Conservation (phyloP, 53 echinoderm and acorn worm species). For the Echinometra lucunter region DNA sequence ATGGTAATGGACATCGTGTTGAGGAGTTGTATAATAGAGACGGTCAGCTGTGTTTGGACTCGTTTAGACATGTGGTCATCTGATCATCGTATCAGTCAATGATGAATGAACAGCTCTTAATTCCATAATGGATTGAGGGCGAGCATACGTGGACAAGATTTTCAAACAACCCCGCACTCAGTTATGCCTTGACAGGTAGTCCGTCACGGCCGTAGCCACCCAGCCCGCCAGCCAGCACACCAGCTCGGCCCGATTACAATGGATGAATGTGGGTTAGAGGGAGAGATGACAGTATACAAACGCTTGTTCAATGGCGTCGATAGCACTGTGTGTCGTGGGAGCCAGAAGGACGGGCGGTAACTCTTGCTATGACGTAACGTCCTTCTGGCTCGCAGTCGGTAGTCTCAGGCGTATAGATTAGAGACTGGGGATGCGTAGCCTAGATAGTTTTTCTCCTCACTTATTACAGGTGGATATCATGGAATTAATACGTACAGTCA, state of each 20-base stretch:
- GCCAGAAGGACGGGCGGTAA: not conserved
- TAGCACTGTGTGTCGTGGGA: not conserved
- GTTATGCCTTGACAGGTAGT: not conserved
- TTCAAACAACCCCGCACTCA: conserved; percentile 43
- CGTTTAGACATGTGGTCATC: not conserved
- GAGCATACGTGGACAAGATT: conserved; percentile 10
- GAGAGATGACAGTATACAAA: not conserved
- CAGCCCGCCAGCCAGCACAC: not conserved
- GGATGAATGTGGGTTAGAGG: not conserved
- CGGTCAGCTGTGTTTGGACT: conserved; percentile 12
- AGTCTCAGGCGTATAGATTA: too few species aligned
- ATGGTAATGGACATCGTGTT: too few species aligned
- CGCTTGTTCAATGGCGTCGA: not conserved
- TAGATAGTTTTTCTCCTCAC: too few species aligned
- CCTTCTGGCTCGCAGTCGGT: too few species aligned
- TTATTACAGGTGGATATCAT: too few species aligned
- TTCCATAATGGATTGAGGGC: conserved; percentile 54
- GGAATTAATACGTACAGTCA: too few species aligned
- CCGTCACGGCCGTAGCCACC: not conserved
- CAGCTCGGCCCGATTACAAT: not conserved
- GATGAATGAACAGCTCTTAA: conserved; percentile 50
- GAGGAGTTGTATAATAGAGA: not conserved
- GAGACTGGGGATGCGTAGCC: too few species aligned
- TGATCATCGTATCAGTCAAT: not conserved
- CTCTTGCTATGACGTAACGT: too few species aligned